Evolutionary conservation across 2,888 invertebrate genomes (phyloP).

Genomic region (Leptopterna dolabrata): DNA sequence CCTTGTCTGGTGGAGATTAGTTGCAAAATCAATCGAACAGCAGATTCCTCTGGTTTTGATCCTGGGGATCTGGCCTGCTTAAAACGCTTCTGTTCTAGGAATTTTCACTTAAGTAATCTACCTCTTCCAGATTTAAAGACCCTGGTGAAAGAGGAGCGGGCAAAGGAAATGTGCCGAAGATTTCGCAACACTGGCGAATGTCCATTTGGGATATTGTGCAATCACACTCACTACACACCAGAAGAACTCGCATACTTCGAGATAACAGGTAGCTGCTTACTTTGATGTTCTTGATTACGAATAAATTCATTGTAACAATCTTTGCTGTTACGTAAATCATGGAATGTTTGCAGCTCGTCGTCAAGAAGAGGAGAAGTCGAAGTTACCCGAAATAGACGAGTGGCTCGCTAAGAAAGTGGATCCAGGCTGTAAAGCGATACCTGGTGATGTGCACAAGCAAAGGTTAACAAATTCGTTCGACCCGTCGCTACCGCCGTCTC

Average conservation of each 20-base stretch:
- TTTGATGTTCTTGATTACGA: not conserved
- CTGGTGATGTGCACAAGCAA: not conserved
- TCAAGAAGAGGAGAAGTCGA: not conserved
- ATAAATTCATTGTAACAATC: not conserved
- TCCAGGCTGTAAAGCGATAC: not conserved
- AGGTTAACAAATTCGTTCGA: not conserved
- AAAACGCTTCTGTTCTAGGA: too few species aligned
- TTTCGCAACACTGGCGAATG: slow-evolving; percentile 73
- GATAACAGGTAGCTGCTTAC: slow-evolving; percentile 67
- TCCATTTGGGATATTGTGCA: slow-evolving; percentile 75
- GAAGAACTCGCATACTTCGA: slow-evolving; percentile 72
- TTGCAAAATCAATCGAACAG: too few species aligned
- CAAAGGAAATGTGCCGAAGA: slow-evolving; percentile 74
- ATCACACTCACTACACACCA: slow-evolving; percentile 76
- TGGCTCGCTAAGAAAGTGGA: not conserved
- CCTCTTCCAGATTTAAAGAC: slow-evolving; percentile 72
- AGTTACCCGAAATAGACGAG: not conserved
- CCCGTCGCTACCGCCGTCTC: not conserved
- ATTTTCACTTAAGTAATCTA: not conserved
- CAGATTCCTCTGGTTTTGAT: too few species aligned
- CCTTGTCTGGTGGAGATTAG: too few species aligned
- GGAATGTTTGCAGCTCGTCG: not conserved
- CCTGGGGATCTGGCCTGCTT: too few species aligned
- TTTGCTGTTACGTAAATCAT: not conserved
- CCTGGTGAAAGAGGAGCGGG: slow-evolving; percentile 73